phyloP scores from a whole-genome alignment of 2,113 vertebrate species.

The Mionectes macconnelli region DNA sequence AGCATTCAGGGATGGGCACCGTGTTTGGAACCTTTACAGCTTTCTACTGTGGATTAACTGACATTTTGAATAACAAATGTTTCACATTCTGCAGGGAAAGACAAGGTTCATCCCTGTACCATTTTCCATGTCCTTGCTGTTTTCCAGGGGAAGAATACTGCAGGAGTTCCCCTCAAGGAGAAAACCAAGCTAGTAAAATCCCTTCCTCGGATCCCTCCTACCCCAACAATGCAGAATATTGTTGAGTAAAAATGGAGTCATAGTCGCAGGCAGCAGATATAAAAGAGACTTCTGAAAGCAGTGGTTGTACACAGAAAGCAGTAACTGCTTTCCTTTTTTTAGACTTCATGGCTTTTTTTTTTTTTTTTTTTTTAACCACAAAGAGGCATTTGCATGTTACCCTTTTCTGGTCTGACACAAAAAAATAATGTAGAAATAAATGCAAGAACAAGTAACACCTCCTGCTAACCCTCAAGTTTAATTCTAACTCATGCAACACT shows the following conservation, averaged over 20 bases:
- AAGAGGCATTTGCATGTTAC: constrained; percentile 33
- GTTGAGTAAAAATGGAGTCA: not conserved
- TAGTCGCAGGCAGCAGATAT: not conserved
- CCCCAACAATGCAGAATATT: not conserved
- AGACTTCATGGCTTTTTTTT: constrained; percentile 30
- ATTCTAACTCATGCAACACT: constrained; percentile 27
- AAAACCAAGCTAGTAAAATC: not conserved
- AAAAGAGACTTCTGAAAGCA: constrained; percentile 33
- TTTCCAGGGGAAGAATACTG: not conserved
- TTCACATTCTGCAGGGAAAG: not conserved
- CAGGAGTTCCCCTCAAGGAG: not conserved
- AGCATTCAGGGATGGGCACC: not conserved
- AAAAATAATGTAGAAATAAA: not conserved
- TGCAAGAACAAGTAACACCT: not conserved
- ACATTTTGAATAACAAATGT: constrained; percentile 31
- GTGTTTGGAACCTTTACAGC: not conserved
- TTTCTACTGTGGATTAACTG: not conserved
- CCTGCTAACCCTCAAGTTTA: not conserved
- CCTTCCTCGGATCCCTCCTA: not conserved
- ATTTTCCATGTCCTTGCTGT: not conserved
- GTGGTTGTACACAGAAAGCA: constrained; percentile 35
- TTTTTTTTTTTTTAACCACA: constrained; percentile 50
- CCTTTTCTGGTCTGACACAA: not conserved
- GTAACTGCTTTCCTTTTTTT: constrained; percentile 45
- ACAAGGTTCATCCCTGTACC: not conserved